Evolutionary conservation across 2,888 invertebrate genomes (phyloP).

Genomic region (Andrena chrysosceles): DNA sequence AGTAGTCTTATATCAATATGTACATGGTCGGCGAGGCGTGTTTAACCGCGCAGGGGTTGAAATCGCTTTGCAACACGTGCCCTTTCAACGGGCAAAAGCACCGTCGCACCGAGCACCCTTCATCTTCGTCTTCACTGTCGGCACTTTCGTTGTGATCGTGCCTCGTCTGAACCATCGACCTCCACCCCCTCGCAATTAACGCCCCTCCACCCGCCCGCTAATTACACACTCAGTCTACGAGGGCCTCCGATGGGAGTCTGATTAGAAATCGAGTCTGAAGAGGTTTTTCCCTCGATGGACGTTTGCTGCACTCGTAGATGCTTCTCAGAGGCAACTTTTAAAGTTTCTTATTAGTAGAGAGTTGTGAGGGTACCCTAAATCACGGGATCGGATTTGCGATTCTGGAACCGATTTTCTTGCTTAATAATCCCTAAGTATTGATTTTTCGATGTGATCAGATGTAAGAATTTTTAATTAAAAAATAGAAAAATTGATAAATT

Average conservation of each 20-base stretch:
- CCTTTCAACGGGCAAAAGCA: conserved; percentile 51
- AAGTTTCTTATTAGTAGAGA: no score
- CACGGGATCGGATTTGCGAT: no score
- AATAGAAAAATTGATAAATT: no score
- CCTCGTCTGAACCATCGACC: conserved; percentile 47
- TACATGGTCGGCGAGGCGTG: conserved; percentile 61
- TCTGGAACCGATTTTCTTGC: no score
- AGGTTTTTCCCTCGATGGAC: conserved; percentile 6
- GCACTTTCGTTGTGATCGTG: conserved; percentile 46
- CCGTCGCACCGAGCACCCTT: conserved; percentile 54
- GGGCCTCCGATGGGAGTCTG: conserved; percentile 24
- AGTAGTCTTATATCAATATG: conserved; percentile 65
- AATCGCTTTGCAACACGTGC: conserved; percentile 70
- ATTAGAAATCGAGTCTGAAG: conserved; percentile 46
- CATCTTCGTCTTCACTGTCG: conserved; percentile 49
- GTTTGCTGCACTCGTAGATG: not conserved
- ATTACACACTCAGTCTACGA: conserved; percentile 43
- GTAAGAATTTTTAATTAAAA: no score
- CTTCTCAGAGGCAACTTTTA: not conserved
- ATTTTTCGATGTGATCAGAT: no score
- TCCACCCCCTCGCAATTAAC: conserved; percentile 47
- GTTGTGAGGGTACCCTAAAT: no score
- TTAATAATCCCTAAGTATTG: no score
- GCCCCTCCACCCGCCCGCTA: conserved; percentile 14
- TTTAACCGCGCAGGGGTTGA: conserved; percentile 62